Evolutionary conservation across 2,888 invertebrate genomes (phyloP).

Genomic region (Eremobia ochroleuca): DNA sequence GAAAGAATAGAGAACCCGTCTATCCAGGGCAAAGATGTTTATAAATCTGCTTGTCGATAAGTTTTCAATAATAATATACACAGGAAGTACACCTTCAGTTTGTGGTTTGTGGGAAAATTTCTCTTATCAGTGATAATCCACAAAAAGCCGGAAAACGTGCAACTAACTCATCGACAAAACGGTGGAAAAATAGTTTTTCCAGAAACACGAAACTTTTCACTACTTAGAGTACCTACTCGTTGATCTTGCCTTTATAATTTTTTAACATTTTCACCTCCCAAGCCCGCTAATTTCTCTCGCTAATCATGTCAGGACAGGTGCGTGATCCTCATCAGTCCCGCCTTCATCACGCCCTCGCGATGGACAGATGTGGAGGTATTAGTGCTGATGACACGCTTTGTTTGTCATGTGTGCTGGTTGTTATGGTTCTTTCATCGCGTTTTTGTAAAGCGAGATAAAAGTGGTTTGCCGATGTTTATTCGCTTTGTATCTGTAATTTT

Average conservation of each 20-base stretch:
- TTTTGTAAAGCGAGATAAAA: constrained; percentile 1
- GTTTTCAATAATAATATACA: background rate
- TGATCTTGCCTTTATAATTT: background rate
- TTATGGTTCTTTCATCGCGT: background rate
- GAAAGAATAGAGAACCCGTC: background rate
- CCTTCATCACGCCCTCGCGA: background rate
- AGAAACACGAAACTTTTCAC: background rate
- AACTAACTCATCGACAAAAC: background rate
- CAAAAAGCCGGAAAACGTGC: background rate
- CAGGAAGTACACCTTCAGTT: background rate
- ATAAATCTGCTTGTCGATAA: background rate
- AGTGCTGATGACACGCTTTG: constrained; percentile 32
- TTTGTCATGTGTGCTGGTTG: background rate
- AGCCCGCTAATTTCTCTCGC: constrained; percentile 17
- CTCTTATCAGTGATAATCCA: background rate
- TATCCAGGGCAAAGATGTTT: background rate
- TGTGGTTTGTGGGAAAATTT: background rate
- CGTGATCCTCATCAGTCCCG: constrained; percentile 35
- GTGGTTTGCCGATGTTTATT: background rate
- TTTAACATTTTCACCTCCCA: background rate
- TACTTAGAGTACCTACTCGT: background rate
- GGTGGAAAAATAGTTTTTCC: background rate
- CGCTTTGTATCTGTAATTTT: background rate
- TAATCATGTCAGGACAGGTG: constrained; percentile 43
- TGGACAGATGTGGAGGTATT: constrained; percentile 32